Evolutionary conservation across 1,140 invertebrate genomes (phyloP).

Genomic region (Conopomorpha cramerella): DNA sequence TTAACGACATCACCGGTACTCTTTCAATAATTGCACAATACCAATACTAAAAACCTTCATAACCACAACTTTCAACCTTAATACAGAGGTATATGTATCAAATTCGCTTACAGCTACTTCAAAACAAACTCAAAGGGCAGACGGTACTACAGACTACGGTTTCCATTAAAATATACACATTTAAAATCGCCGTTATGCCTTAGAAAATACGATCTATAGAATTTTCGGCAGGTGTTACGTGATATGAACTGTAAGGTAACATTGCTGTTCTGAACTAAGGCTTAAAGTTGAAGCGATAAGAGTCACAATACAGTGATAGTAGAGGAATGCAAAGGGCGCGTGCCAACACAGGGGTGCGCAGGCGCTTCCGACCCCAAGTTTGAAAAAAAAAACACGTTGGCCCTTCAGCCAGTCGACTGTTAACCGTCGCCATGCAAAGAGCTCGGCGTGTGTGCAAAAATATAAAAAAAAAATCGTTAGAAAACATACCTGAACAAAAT

Average conservation of each 20-base stretch:
- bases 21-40: slow-evolving; percentile 28
- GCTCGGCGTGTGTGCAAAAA: slow-evolving; percentile 6
- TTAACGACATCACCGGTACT: slow-evolving; percentile 6
- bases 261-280: neutral
- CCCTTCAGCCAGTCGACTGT: slow-evolving; percentile 31
- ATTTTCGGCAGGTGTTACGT: too few species aligned
- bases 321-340: slow-evolving; percentile 25
- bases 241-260: slow-evolving; percentile 1
- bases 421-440: slow-evolving; percentile 16
- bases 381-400: slow-evolving; percentile 21
- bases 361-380: slow-evolving; percentile 36
- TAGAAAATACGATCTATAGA: too few species aligned
- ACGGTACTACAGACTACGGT: too few species aligned
- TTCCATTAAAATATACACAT: neutral
- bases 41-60: neutral
- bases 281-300: neutral
- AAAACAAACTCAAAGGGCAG: slow-evolving; percentile 9
- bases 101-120: slow-evolving; percentile 11
- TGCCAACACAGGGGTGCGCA: slow-evolving; percentile 40
- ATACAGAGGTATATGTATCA: slow-evolving; percentile 9
- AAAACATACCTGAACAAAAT: too few species aligned
- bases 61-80: slow-evolving; percentile 3
- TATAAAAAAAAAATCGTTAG: too few species aligned
- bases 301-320: slow-evolving; percentile 7
- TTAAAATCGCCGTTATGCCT: neutral